Base-by-base conservation (phyloP, 2,797 vertebrate genomes). In the Pachyuromys duprasi region DNA sequence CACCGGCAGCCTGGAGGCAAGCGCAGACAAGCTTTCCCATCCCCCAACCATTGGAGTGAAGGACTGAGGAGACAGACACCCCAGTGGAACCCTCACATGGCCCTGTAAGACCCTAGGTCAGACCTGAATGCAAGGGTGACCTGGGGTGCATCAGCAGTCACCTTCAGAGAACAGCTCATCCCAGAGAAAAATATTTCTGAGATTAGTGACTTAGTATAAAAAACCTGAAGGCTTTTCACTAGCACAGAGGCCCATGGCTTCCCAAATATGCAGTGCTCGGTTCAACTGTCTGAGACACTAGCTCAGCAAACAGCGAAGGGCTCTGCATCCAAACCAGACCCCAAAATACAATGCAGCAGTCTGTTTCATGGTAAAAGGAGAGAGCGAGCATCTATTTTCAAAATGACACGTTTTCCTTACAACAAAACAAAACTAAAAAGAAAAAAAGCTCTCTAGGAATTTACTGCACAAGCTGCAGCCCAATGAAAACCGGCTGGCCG, bases 351-450 rank as follows among this genome's bases (percentile, higher is more conserved):
- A 1, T 0, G 0, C 31, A 26, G 74, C 88, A 55, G 36, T 45
- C 2, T 5, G 12, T 53, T 89, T n/a, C 60, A 49, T 0, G 2
- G n/a, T 8, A 49, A 84, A 93, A 60, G 78, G 57, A 28, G 36
- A 89, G 39, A 89, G n/a, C 3, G 15, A 89, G n/a, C 3, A 12
- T 55, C 90, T 72, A 11, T 67, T 82, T 91, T 89, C 78, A 93
- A 95, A 80, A 31, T 13, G 12, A 3, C 22, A 42, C 2, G 55
- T 79, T 42, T 79, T 89, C 49, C 76, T 75, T 18, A 57, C 42
- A 67, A 67, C 42, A 57, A 57, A 72, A 55, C 83, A 70, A 86
- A 72, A 86, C 67, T 33, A 8, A n/a, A 84, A 24, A 26, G 31
- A 49, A 65, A 49, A 42, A 36, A 36, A 79, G 74, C 57, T 67